Evolutionary conservation across 2,888 invertebrate genomes (phyloP).

Genomic region (Sisyra terminalis): DNA sequence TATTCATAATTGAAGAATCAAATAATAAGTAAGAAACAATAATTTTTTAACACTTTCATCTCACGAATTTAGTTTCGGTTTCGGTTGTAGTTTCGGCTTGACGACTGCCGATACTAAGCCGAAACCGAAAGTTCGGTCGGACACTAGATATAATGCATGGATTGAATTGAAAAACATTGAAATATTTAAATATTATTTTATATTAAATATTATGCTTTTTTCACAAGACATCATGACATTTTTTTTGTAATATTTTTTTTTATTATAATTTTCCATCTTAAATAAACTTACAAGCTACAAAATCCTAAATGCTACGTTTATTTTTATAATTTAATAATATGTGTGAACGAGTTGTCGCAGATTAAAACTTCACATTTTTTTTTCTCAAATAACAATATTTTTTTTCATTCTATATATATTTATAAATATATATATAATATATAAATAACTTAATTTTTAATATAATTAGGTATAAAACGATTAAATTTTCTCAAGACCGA

Average conservation of each 20-base stretch:
- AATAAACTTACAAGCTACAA: constrained; percentile 9
- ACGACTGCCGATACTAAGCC: too few relatives aligned
- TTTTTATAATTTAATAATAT: constrained; percentile 6
- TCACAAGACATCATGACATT: constrained; percentile 9
- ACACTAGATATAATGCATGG: too few relatives aligned
- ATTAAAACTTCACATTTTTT: not conserved
- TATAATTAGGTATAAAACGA: too few relatives aligned
- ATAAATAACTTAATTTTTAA: not conserved
- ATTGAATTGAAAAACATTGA: not conserved
- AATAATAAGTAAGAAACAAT: too few relatives aligned
- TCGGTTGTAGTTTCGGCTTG: too few relatives aligned
- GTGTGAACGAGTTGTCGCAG: constrained; percentile 4
- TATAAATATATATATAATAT: constrained; percentile 1
- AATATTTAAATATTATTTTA: constrained; percentile 9
- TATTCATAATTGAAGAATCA: too few relatives aligned
- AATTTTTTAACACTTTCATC: too few relatives aligned
- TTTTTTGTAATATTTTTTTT: constrained; percentile 7
- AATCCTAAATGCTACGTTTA: constrained; percentile 8
- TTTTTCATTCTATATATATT: constrained; percentile 2
- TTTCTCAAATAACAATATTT: constrained; percentile 1
- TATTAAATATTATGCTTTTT: constrained; percentile 9
- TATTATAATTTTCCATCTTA: constrained; percentile 8
- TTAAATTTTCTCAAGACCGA: too few relatives aligned
- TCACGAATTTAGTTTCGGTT: too few relatives aligned
- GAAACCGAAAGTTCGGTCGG: too few relatives aligned